Evolutionary conservation across 2,113 vertebrate genomes (phyloP).

Genomic region (Phoenicopterus ruber): DNA sequence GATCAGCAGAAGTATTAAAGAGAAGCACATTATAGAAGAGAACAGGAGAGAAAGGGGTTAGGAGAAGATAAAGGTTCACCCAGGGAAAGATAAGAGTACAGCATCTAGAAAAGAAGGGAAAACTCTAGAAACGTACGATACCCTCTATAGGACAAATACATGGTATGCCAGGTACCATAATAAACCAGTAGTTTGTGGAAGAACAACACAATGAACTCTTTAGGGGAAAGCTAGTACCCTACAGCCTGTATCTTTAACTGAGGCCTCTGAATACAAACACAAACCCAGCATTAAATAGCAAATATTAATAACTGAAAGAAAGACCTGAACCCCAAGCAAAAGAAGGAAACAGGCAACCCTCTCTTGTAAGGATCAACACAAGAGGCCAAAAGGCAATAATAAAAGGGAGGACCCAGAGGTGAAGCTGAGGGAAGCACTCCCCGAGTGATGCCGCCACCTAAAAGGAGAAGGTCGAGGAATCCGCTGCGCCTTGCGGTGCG

Average conservation of each 20-base stretch:
- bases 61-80: neutral
- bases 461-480: neutral
- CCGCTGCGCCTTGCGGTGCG: neutral
- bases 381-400: neutral
- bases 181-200: neutral
- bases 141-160: neutral
- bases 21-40: neutral
- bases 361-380: fast-evolving
- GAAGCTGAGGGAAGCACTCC: fast-evolving
- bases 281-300: neutral
- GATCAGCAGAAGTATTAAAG: neutral
- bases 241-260: fast-evolving
- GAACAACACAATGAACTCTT: neutral
- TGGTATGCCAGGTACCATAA: neutral
- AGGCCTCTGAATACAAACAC: neutral
- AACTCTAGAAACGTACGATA: neutral
- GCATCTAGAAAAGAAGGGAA: neutral
- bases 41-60: too few relatives aligned
- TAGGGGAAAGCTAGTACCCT: neutral
- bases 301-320: fast-evolving
- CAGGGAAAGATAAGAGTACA: neutral
- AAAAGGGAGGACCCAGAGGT: neutral
- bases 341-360: too few relatives aligned
- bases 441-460: neutral
- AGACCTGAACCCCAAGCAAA: neutral